phyloP scores from a whole-genome alignment of 35 echinoderm and acorn worm genomes.

The Heliocidaris erythrogramma region DNA sequence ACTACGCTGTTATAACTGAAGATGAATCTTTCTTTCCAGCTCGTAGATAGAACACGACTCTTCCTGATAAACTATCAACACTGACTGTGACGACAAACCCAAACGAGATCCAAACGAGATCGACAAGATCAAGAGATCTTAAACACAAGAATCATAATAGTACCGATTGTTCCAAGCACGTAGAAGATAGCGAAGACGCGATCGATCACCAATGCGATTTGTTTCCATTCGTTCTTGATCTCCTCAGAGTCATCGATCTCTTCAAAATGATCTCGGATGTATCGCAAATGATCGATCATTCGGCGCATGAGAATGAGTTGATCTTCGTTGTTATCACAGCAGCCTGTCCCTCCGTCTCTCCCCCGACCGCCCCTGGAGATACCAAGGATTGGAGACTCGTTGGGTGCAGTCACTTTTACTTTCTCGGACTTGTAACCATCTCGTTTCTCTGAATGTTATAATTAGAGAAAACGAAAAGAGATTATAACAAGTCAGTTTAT shows the following conservation, averaged over 20 bases:
- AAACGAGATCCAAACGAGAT: neutral
- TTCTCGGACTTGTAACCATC: neutral
- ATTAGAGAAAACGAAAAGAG: neutral
- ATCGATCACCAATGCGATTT: conserved; percentile 86
- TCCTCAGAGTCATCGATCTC: conserved; percentile 56
- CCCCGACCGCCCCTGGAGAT: conserved; percentile 51
- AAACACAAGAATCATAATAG: conserved; percentile 71
- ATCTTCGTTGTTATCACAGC: conserved; percentile 53
- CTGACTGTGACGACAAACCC: neutral
- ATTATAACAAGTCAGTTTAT: neutral
- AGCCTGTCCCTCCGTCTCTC: conserved; percentile 47
- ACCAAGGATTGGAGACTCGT: conserved; percentile 71
- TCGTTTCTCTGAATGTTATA: neutral
- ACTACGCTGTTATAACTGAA: neutral
- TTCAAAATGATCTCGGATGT: conserved; percentile 73
- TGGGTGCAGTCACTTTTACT: conserved; percentile 12
- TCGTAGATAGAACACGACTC: neutral
- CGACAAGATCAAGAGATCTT: conserved; percentile 28
- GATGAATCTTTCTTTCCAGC: neutral
- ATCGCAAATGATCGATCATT: conserved; percentile 68
- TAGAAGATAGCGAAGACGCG: conserved; percentile 89
- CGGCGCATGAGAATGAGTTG: conserved; percentile 57
- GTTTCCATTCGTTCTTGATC: conserved; percentile 83
- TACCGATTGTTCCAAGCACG: conserved; percentile 62
- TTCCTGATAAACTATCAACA: neutral